Conservation (phyloP, 1,140 invertebrate genomes). For the Eriosoma lanigerum region DNA sequence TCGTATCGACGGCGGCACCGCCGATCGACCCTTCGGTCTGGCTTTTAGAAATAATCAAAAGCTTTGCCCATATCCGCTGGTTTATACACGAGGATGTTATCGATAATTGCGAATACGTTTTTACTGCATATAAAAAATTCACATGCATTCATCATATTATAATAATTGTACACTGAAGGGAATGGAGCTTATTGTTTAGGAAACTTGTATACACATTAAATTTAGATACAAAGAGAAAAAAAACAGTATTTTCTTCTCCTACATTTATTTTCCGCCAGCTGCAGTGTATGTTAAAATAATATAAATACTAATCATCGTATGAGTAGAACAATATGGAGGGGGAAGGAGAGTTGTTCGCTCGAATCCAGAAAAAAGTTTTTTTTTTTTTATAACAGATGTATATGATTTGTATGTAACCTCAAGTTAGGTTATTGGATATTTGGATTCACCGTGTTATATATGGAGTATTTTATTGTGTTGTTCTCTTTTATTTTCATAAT, state of each 20-base stretch:
- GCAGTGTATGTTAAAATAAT: too few relatives aligned
- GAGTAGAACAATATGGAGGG: too few relatives aligned
- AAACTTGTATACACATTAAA: too few relatives aligned
- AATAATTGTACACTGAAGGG: too few relatives aligned
- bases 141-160: too few relatives aligned
- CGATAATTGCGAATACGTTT: neutral
- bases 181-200: too few relatives aligned
- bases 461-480: neutral
- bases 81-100: neutral
- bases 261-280: too few relatives aligned
- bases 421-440: slow-evolving; percentile 7
- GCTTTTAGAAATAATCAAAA: slow-evolving; percentile 24
- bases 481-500: neutral
- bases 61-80: neutral
- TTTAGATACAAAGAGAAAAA: too few relatives aligned
- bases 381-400: slow-evolving; percentile 12
- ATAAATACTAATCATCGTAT: too few relatives aligned
- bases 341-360: too few relatives aligned
- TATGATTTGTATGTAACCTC: neutral
- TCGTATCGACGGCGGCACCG: neutral
- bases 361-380: neutral
- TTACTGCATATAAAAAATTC: too few relatives aligned
- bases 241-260: too few relatives aligned
- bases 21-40: neutral
- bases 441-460: slow-evolving; percentile 14